These are phyloP conservation scores for Drosophila anomalata DNA, from an alignment of 2,888 invertebrate genomes.

Conservation along the genomic window DNA sequence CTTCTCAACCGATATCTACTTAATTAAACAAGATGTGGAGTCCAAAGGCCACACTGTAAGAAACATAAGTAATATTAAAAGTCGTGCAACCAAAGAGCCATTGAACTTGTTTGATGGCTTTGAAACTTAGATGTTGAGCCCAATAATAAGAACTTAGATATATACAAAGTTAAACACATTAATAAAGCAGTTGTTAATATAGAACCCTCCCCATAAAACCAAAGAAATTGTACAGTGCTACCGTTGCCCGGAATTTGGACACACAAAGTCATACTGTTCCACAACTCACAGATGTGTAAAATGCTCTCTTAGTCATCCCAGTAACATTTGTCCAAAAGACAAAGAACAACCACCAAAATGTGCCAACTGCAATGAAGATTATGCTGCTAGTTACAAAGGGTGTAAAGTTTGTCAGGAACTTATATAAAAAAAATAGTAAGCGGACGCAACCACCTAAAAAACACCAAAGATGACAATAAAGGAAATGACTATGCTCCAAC, in stretches of 20 bases:
- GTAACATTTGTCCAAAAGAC: neutral
- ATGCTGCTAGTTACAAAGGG: no score
- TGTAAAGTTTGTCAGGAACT: no score
- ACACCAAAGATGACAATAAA: no score
- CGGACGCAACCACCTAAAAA: no score
- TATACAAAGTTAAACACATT: constrained; percentile 6
- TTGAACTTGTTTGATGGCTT: constrained; percentile 13
- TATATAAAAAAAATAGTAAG: no score
- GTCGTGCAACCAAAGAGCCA: constrained; percentile 25
- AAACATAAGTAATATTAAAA: constrained; percentile 26
- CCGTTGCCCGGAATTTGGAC: constrained; percentile 37
- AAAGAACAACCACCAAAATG: no score
- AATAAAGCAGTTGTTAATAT: constrained; percentile 27
- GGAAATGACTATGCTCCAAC: no score
- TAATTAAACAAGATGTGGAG: constrained; percentile 13
- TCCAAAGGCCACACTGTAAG: constrained; percentile 30
- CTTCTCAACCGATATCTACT: no score
- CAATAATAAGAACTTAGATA: constrained; percentile 19
- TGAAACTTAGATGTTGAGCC: constrained; percentile 22
- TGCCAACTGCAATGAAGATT: no score
- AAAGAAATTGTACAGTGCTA: constrained; percentile 34
- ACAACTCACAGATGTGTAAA: constrained; percentile 35
- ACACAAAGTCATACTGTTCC: constrained; percentile 35
- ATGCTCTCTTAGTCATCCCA: constrained; percentile 32
- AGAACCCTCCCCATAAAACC: constrained; percentile 11